Conservation (phyloP, 1,140 invertebrate species). For the Drosophila carrolli region DNA sequence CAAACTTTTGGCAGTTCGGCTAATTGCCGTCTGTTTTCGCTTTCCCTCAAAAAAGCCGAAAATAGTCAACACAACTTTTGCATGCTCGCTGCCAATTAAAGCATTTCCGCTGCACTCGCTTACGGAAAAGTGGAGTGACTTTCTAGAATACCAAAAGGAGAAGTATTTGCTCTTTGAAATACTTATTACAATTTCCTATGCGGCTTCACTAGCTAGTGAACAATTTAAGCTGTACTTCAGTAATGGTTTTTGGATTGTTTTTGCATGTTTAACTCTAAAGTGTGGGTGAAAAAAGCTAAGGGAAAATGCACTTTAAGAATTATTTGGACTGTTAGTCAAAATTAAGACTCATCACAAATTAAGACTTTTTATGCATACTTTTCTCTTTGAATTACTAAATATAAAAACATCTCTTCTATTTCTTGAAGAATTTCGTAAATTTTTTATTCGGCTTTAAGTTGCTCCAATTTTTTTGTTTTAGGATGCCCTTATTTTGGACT, state of each 20-base stretch:
- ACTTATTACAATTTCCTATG: conserved; percentile 19
- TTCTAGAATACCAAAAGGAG: conserved; percentile 5
- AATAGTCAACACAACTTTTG: conserved; percentile 44
- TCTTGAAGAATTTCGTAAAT: too few species aligned
- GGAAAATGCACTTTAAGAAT: background rate
- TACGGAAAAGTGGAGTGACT: conserved; percentile 2
- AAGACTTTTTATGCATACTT: too few species aligned
- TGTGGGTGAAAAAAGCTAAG: background rate
- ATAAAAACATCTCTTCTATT: too few species aligned
- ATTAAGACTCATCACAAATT: too few species aligned
- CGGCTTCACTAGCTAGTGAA: conserved; percentile 1
- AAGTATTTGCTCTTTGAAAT: conserved; percentile 1
- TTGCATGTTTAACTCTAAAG: conserved; percentile 1
- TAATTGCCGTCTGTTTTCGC: conserved; percentile 48
- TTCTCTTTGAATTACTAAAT: too few species aligned
- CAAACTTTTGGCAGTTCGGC: conserved; percentile 56
- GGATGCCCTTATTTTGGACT: too few species aligned
- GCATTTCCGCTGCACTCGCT: conserved; percentile 58
- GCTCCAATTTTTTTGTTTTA: too few species aligned
- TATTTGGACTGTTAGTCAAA: too few species aligned
- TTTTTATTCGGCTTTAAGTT: too few species aligned
- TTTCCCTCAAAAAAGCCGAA: conserved; percentile 11
- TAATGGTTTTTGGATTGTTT: conserved; percentile 1
- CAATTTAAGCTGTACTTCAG: conserved; percentile 9
- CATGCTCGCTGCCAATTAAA: conserved; percentile 67